Evolutionary conservation across 1,140 invertebrate species (phyloP).

Genomic region (Bombyx mandarina): DNA sequence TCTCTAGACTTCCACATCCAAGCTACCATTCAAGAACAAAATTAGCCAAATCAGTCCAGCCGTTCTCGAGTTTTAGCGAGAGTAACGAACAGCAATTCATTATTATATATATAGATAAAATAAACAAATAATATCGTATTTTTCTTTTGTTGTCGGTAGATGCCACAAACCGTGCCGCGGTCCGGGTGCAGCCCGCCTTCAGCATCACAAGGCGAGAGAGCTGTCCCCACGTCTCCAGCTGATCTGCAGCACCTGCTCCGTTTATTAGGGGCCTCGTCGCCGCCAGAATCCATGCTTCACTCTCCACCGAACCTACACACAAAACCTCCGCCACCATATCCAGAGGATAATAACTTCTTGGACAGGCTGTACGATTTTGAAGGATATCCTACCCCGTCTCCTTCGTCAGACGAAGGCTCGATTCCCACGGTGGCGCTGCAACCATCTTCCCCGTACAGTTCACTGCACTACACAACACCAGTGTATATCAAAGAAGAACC

Average conservation of each 20-base stretch:
- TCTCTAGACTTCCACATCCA: no score
- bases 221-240: slow-evolving; percentile 72
- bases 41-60: no score
- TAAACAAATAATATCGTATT: slow-evolving; percentile 4
- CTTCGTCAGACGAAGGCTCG: slow-evolving; percentile 67
- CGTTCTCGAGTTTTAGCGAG: no score
- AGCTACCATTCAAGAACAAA: no score
- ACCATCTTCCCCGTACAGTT: slow-evolving; percentile 62
- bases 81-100: no score
- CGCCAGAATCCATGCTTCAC: slow-evolving; percentile 69
- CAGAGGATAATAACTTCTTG: slow-evolving; percentile 57
- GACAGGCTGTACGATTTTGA: slow-evolving; percentile 61
- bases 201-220: slow-evolving; percentile 76
- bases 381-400: slow-evolving; percentile 62
- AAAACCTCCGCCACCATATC: slow-evolving; percentile 60
- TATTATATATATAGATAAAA: background rate
- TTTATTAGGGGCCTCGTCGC: slow-evolving; percentile 67
- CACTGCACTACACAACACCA: slow-evolving; percentile 40
- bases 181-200: slow-evolving; percentile 82
- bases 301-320: slow-evolving; percentile 54
- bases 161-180: slow-evolving; percentile 86
- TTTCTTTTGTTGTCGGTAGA: slow-evolving; percentile 73
- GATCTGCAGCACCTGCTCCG: slow-evolving; percentile 70
- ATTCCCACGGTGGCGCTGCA: slow-evolving; percentile 65
- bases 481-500: slow-evolving; percentile 67